A percentile compares a stretch with the other conserved stretches of the same genome.
These are phyloP conservation scores for Chaetops frenatus DNA, from an alignment of 2,113 vertebrate species.

Conservation along the genomic window DNA sequence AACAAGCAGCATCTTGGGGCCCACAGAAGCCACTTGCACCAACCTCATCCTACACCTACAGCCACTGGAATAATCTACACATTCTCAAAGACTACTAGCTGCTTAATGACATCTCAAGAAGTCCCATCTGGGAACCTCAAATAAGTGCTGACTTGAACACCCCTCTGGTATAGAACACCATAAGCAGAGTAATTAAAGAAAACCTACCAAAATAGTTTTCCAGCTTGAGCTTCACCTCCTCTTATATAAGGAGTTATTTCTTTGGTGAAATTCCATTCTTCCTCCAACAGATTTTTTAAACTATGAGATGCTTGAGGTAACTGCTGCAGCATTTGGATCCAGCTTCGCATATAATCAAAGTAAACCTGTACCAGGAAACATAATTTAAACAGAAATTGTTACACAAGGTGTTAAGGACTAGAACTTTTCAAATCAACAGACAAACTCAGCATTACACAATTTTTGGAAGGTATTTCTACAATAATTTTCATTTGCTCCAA, in stretches of 20 bases:
- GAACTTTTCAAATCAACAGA: not conserved
- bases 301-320: slow-evolving; percentile 98
- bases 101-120: not conserved
- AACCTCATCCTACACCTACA: not conserved
- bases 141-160: not conserved
- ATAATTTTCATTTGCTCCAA: not conserved
- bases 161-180: not conserved
- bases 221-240: slow-evolving; percentile 96
- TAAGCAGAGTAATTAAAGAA: not conserved
- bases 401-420: not conserved
- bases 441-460: not conserved
- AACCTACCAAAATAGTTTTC: slow-evolving; percentile 92
- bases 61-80: not conserved
- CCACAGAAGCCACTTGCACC: not conserved
- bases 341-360: slow-evolving; percentile 98
- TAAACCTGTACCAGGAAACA: slow-evolving; percentile 81
- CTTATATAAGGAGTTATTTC: slow-evolving; percentile 97
- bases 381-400: not conserved
- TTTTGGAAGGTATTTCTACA: not conserved
- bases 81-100: not conserved
- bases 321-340: slow-evolving; percentile 98
- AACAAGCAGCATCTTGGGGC: not conserved
- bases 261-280: slow-evolving; percentile 99
- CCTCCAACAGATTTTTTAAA: slow-evolving; percentile 95
- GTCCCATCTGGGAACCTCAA: not conserved